Evolutionary conservation across 2,797 vertebrate genomes (phyloP).

Genomic region (Artibeus lituratus): DNA sequence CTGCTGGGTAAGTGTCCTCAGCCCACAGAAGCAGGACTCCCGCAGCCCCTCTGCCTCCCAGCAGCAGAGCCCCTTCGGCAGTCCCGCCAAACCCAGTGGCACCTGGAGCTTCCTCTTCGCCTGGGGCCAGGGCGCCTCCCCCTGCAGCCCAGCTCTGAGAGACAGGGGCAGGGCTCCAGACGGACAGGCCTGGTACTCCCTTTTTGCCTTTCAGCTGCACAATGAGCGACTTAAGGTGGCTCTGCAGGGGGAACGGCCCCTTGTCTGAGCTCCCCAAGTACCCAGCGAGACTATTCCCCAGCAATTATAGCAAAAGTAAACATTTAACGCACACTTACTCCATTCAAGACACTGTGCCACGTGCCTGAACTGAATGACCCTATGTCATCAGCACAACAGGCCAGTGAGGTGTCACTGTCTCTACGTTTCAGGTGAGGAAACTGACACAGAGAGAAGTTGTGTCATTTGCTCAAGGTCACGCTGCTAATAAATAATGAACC

Average conservation of each 20-base stretch:
- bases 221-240: neutral
- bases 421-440: neutral
- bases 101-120: neutral
- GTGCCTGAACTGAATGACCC: neutral
- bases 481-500: neutral
- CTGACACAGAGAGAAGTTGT: neutral
- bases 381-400: neutral
- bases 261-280: neutral
- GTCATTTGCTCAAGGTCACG: neutral
- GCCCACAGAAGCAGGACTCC: neutral
- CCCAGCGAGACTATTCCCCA: neutral
- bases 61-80: neutral
- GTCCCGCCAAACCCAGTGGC: neutral
- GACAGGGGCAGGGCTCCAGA: neutral
- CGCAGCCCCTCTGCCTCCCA: neutral
- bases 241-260: neutral
- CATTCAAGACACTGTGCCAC: neutral
- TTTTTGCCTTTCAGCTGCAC: neutral
- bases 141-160: neutral
- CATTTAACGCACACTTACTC: neutral
- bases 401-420: neutral
- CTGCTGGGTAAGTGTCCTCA: neutral
- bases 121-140: rapidly evolving
- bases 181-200: neutral
- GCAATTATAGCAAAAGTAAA: neutral